Percentiles rank a stretch among this genome's conserved stretches.
These are phyloP conservation scores for Mimachlamys varia DNA, from an alignment of 2,888 invertebrate genomes.

Conservation along the genomic window DNA sequence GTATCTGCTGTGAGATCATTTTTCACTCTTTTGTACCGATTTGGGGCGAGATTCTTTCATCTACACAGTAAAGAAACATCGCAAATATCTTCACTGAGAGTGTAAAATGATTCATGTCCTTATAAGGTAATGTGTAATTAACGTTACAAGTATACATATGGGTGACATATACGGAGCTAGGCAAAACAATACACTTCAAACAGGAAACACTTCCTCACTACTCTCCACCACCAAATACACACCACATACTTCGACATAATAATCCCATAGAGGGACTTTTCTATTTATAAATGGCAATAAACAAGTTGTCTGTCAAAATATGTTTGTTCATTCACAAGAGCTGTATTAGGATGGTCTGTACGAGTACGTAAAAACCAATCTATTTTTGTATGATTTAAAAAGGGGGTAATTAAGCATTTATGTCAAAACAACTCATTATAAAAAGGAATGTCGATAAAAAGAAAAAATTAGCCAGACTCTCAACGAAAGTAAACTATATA, in stretches of 20 bases:
- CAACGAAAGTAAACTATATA: too few relatives aligned
- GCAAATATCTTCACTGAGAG: too few relatives aligned
- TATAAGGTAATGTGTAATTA: not conserved
- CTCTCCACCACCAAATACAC: not conserved
- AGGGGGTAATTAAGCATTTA: too few relatives aligned
- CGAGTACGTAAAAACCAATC: too few relatives aligned
- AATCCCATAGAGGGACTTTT: not conserved
- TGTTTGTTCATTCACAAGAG: not conserved
- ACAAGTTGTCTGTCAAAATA: not conserved
- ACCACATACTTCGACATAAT: not conserved
- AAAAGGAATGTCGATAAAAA: too few relatives aligned
- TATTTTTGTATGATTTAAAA: too few relatives aligned
- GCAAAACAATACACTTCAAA: not conserved
- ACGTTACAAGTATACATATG: not conserved
- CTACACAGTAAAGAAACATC: too few relatives aligned
- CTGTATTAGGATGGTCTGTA: not conserved
- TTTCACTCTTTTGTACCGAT: too few relatives aligned
- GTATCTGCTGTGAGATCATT: too few relatives aligned
- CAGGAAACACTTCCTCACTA: not conserved
- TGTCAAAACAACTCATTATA: too few relatives aligned
- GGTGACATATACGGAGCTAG: constrained; percentile 1
- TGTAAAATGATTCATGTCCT: not conserved
- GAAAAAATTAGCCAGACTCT: too few relatives aligned
- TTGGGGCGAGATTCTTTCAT: too few relatives aligned
- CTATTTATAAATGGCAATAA: not conserved